Base-by-base conservation (phyloP, 2,888 invertebrate genomes). In the Xanthorhoe designata region DNA sequence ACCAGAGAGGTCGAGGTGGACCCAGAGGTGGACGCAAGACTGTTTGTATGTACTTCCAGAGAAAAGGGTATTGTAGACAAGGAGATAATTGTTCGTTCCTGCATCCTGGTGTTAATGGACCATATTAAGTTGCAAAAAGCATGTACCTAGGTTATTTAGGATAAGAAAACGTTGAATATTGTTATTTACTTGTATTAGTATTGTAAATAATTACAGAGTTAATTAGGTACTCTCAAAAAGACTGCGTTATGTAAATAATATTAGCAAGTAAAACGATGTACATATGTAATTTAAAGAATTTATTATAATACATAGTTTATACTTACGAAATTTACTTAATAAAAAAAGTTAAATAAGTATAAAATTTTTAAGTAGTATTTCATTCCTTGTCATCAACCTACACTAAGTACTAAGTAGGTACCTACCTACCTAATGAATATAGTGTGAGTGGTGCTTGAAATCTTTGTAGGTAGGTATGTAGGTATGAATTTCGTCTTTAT, bases 51-150 rank as follows among this genome's bases (percentile, higher is more conserved):
- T 96, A 97, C 84, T 96, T 96, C 80, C 96, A 96, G 83, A 96
- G 96, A 78, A 95, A 95, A 76, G 98, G 98, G 0, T 96, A 95
- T 69, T 98, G 98, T 89, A 94, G 97, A 58, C 95, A 96, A 82
- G 97, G 97, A 62, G 96, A 96, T 76, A 96, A 96, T 75, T 98
- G 98, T 89, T 95, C 96, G 61, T 98, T 96, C 86, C 91, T 97
- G 75, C 98, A 98, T 93, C 97, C 97, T 2, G 95, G 95, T 70
- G 94, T 94, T 18, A 95, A 95, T 85, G 94, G 94, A 76, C 95
- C 95, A 8, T 93, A 84, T 82, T 94, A 84, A 76, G 18, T 52
- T 67, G 50, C 68, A 61, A 60, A 71, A 63, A 67, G 24, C 47
- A 58, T 61, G 62, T 66, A 24, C 1, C 4, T 24, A 35, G 53